Evolutionary conservation across 2,797 vertebrate species (phyloP).

Genomic region (Peromyscus eremicus): DNA sequence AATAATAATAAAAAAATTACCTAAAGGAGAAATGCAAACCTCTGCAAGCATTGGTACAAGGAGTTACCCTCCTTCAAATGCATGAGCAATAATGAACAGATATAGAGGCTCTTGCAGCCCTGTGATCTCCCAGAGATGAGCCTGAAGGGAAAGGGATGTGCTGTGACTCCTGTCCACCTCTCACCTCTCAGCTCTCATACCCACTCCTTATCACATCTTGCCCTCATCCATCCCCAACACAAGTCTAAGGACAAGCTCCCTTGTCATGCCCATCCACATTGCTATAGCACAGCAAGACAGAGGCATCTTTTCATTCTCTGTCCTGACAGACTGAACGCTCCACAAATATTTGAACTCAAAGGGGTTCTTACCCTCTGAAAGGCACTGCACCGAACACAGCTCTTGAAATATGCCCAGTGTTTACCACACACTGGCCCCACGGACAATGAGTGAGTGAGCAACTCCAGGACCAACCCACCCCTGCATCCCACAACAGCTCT

Average conservation of each 20-base stretch:
- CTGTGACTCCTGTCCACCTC: background rate
- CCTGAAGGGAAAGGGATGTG: background rate
- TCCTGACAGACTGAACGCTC: background rate
- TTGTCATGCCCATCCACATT: background rate
- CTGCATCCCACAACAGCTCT: background rate
- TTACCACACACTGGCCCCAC: background rate
- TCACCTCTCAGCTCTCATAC: background rate
- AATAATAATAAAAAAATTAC: background rate
- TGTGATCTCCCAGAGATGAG: background rate
- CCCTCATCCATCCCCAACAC: background rate
- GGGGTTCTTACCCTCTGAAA: background rate
- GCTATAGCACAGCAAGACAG: background rate
- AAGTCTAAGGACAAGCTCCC: background rate
- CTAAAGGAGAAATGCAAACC: background rate
- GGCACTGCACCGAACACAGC: background rate
- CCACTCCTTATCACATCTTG: background rate
- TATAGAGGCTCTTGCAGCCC: fast-evolving
- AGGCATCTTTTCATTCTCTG: background rate
- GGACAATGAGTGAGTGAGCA: background rate
- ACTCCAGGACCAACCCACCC: background rate
- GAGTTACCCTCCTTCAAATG: background rate
- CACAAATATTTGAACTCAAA: background rate
- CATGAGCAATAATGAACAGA: background rate
- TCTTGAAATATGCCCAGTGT: background rate
- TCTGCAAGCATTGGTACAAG: background rate